Base-by-base conservation (phyloP, 2,797 vertebrate genomes). In the Columba guinea region DNA sequence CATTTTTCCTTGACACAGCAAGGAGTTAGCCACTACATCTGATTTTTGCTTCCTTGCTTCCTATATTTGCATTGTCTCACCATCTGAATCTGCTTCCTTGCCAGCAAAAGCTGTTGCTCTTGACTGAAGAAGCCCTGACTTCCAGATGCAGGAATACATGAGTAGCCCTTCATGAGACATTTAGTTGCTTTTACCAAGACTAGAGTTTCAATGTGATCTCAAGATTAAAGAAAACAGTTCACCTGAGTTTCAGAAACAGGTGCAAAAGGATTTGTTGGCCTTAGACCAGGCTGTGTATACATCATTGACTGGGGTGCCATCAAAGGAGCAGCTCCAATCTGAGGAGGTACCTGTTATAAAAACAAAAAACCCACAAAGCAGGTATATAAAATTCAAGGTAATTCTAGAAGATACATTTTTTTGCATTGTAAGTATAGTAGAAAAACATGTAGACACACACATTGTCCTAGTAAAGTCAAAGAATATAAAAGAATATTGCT, bases 211-310 rank as follows among this genome's bases (percentile, higher is more conserved):
- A 7, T 34, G n/a, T 13, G 11, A 58, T 21, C 22, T 56, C 37
- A 62, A 59, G 21, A 68, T n/a, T 41, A 80, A 76, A 85, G 53
- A 91, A 64, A 91, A 79, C 55, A 4, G 19, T 79, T 97, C 97
- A 99, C 99, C 98, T 99, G 98, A 95, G 98, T 98, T 98, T 98
- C 98, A 85, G 98, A 98, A 89, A 98, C 97, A 84, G 98, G 98
- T 92, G 98, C 98, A 93, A 99, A 98, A 87, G 98, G 98, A 95
- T 98, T 99, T 83, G 98, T 98, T 96, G 98, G 98, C 98, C 98
- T 98, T 96, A 99, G 98, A 94, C 98, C 98, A 95, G 98, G 97
- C 95, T 98, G 99, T 58, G 98, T 98, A 93, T 98, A 99, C 98
- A 99, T 98, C 98, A 99, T 97, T 64, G 98, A 98, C 97, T 99